These are phyloP conservation scores for Lepidocyrtinus sp. DNA, from an alignment of 2,888 invertebrate species.

Conservation along the genomic window DNA sequence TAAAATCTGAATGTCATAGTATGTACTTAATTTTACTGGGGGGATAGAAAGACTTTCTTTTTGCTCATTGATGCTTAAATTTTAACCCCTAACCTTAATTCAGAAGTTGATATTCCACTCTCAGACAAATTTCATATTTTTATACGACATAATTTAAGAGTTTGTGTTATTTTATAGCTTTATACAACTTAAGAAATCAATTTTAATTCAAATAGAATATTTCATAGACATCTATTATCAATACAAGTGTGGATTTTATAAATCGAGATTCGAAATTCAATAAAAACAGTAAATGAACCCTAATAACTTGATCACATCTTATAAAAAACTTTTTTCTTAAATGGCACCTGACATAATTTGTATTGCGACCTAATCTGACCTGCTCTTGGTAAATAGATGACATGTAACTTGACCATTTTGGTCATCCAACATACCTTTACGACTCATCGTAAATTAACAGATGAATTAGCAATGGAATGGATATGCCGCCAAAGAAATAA, in stretches of 20 bases:
- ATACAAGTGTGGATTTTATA: conserved; percentile 12
- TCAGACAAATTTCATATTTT: conserved; percentile 50
- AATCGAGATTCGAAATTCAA: conserved; percentile 10
- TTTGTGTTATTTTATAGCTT: conserved; percentile 46
- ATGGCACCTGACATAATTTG: too few relatives aligned
- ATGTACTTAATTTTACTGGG: not conserved
- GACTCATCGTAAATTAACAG: too few relatives aligned
- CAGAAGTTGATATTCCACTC: conserved; percentile 14
- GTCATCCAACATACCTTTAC: not conserved
- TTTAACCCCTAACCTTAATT: conserved; percentile 23
- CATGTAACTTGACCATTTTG: not conserved
- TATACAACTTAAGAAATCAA: conserved; percentile 6
- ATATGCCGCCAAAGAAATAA: too few relatives aligned
- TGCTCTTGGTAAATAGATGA: too few relatives aligned
- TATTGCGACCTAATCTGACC: too few relatives aligned
- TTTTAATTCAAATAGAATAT: not conserved
- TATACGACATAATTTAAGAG: conserved; percentile 49
- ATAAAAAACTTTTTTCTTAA: not conserved
- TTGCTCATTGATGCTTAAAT: conserved; percentile 47
- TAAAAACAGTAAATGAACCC: conserved; percentile 24
- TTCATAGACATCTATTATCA: not conserved
- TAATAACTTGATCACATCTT: not conserved
- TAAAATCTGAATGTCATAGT: conserved; percentile 1
- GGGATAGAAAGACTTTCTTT: conserved; percentile 50
- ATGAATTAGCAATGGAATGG: too few relatives aligned